Evolutionary conservation across 2,797 vertebrate species (phyloP), one percentile per base, ranked within the genome.

Genomic region (Echiichthys vipera): DNA sequence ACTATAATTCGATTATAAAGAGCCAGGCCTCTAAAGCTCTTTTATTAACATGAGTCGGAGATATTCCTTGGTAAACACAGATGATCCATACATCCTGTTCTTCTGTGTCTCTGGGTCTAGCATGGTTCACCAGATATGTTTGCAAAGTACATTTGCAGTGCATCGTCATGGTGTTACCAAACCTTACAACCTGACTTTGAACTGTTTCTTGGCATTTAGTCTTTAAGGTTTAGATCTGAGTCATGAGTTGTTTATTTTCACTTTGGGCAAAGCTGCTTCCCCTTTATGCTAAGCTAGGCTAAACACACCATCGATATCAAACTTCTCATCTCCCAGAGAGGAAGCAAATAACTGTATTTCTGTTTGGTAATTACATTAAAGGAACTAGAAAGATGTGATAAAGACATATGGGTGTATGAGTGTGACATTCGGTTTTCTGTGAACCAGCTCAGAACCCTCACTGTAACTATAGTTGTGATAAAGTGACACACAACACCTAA

Each of bases 311-410:
- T 30, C 36, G 7, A 42, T 20, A 77, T 77, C 55, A 63, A 63
- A 61, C 75, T 65, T 83, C 74, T 78, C 61, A 45, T 77, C 42
- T 70, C 4, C 7, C 34, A 22, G 5, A 71, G 29, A 43, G 13
- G 20, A 43, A 56, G 27, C 10, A 20, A 53, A 56, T 11, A 47
- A 10, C 20, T 37, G 13, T 22, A 46, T 77, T 78, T 78, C 49
- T 78, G 24, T 17, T 37, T 3, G 50, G 15, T 29, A 3, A 6
- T 24, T 24, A 11, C 55, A 36, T n/a, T 27, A 71, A 58, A 65
- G 61, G 71, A 65, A 45, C 3, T 14, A 30, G n/a, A 49, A 34
- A 37, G 30, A 45, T 22, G 15, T 0, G 2, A 20, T 18, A 20
- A 46, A 42, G 18, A 11, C 10, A 13, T 10, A 62, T n/a, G n/a